These are phyloP conservation scores for Dermolepida albohirtum DNA, from an alignment of 2,888 invertebrate genomes.

Conservation along the genomic window DNA sequence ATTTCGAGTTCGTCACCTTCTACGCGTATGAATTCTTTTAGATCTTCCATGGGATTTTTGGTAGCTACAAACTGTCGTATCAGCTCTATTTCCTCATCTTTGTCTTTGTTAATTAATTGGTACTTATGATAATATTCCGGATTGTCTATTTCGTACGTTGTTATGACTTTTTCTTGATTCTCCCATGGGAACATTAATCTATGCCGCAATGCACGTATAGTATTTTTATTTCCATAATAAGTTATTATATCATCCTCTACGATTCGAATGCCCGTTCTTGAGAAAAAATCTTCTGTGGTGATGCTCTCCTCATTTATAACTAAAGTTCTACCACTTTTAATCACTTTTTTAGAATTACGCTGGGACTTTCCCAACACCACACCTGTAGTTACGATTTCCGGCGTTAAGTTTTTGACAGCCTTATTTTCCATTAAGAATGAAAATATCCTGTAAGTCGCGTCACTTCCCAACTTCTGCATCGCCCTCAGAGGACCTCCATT, in stretches of 20 bases:
- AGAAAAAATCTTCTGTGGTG: conserved; percentile 36
- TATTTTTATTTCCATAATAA: conserved; percentile 33
- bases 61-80: conserved; percentile 26
- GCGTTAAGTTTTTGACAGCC: conserved; percentile 22
- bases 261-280: conserved; percentile 30
- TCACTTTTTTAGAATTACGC: conserved; percentile 37
- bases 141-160: conserved; percentile 25
- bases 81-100: conserved; percentile 18
- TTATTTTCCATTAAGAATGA: conserved; percentile 40
- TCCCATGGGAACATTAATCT: conserved; percentile 37
- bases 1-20: conserved; percentile 28
- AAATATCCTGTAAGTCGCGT: conserved; percentile 42
- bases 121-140: conserved; percentile 35
- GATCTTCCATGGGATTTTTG: conserved; percentile 40
- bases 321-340: conserved; percentile 42
- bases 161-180: neutral
- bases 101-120: conserved; percentile 16
- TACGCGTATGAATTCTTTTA: conserved; percentile 36
- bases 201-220: conserved; percentile 21
- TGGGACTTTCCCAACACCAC: conserved; percentile 42
- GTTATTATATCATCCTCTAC: conserved; percentile 30
- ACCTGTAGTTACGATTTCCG: conserved; percentile 39
- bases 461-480: conserved; percentile 45
- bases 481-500: conserved; percentile 45
- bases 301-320: conserved; percentile 28